Evolutionary conservation across 1,140 invertebrate genomes (phyloP), one percentile per base, ranked within the genome.

Genomic region (Oedothorax gibbosus): DNA sequence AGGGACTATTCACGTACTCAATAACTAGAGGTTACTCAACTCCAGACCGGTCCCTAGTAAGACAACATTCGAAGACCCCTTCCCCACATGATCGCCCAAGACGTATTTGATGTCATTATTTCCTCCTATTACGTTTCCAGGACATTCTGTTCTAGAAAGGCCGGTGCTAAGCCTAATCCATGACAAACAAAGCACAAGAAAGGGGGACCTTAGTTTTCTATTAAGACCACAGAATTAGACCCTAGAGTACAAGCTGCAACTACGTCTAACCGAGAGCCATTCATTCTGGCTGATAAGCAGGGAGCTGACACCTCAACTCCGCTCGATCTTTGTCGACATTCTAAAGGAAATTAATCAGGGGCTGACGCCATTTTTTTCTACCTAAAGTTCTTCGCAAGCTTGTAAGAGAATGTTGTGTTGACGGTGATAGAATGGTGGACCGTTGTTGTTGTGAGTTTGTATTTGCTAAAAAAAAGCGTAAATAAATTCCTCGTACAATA

Each of bases 21-120:
- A 5, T 35, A 2, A 35, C 35, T 35, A 35, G 35, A 35, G 35
- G 35, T 35, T 5, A 35, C 35, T 35, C 35, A 35, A 35, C 5
- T 35, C 35, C 35, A 35, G 35, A 35, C 20, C 10, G 72, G 15
- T 51, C 56, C 72, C 18, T 35, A 60, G 7, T 21, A 60, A 50
- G 18, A n/a, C n/a, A n/a, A n/a, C n/a, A n/a, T n/a, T n/a, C 18
- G 49, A 18, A 18, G 50, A 71, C 69, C 60, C 60, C 75, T 64
- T 64, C 49, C n/a, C 64, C 49, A 56, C 15, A 21, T 56, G 78
- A 68, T 81, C 79, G 72, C 79, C 57, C 79, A 69, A 81, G 79
- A 79, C 64, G 77, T 56, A 81, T 81, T 81, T 81, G 66, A 81
- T 71, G 79, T 81, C 79, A 81, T 81, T 81, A 81, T 81, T 81